Percentiles rank a stretch among this genome's conserved stretches.
phyloP scores from a whole-genome alignment of 2,888 invertebrate species.

The Caenorhabditis sp. region DNA sequence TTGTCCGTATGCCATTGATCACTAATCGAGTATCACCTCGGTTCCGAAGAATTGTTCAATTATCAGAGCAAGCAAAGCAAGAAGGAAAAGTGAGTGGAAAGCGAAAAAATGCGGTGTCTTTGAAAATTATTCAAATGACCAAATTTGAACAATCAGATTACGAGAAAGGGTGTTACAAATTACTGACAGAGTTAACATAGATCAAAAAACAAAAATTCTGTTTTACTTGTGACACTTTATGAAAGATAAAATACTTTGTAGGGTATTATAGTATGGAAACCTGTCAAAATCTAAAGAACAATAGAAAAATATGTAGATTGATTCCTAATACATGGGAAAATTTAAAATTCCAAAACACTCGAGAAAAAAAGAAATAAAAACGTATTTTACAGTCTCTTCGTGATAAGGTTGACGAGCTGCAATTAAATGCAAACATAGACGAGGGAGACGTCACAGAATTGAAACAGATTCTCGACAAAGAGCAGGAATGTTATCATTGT shows the following conservation, averaged over 20 bases:
- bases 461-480: constrained; percentile 13
- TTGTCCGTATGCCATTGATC: constrained; percentile 7
- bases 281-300: no score
- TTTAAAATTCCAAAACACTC: background rate
- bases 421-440: constrained; percentile 6
- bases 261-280: no score
- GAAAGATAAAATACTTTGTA: no score
- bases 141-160: background rate
- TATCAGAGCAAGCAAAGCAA: constrained; percentile 34
- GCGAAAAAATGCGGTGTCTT: no score
- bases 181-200: no score
- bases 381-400: constrained; percentile 8
- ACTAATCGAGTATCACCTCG: constrained; percentile 37
- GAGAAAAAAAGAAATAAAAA: constrained; percentile 2
- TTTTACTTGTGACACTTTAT: no score
- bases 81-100: constrained; percentile 30
- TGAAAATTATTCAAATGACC: background rate
- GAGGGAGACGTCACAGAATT: background rate
- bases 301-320: no score
- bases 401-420: constrained; percentile 7
- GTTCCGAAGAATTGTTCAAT: constrained; percentile 39
- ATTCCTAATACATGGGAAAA: no score
- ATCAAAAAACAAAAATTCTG: no score
- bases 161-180: no score
- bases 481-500: constrained; percentile 12